Percentiles rank a stretch among this genome's conserved stretches.
Conservation (phyloP, 2,888 invertebrate species). For the Amblyteles armatorius region DNA sequence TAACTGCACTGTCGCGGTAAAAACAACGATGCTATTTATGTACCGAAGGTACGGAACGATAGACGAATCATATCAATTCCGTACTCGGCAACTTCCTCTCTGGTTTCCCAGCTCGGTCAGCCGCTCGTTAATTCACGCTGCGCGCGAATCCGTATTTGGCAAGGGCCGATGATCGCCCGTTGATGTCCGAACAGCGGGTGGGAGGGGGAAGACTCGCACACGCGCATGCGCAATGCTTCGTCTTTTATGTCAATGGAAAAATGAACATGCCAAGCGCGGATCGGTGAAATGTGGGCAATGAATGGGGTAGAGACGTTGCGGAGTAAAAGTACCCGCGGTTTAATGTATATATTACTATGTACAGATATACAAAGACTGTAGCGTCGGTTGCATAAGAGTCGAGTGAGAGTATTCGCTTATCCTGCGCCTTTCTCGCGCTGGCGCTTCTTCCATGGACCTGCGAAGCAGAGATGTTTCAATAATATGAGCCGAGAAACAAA, state of each 20-base stretch:
- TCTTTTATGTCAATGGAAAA: constrained; percentile 17
- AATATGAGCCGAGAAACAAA: not conserved
- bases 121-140: constrained; percentile 60
- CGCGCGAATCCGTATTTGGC: constrained; percentile 66
- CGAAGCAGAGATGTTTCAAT: not conserved
- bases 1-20: not conserved
- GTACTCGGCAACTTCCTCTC: constrained; percentile 56
- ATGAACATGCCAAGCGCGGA: constrained; percentile 17
- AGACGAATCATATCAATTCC: constrained; percentile 46
- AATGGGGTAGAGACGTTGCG: constrained; percentile 15
- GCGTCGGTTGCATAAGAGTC: constrained; percentile 40
- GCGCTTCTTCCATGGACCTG: constrained; percentile 4
- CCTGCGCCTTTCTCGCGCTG: constrained; percentile 25
- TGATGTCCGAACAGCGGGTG: constrained; percentile 42
- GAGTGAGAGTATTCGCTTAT: constrained; percentile 25
- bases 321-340: not conserved
- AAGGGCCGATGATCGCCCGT: constrained; percentile 49
- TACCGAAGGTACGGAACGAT: constrained; percentile 13
- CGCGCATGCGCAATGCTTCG: not conserved
- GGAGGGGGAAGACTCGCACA: not conserved
- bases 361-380: constrained; percentile 7
- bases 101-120: not conserved
- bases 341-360: constrained; percentile 16
- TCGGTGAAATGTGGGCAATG: constrained; percentile 38
- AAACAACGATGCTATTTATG: not conserved